These are phyloP conservation scores for Lissonota sp. DNA, from an alignment of 2,888 invertebrate species.

Conservation along the genomic window DNA sequence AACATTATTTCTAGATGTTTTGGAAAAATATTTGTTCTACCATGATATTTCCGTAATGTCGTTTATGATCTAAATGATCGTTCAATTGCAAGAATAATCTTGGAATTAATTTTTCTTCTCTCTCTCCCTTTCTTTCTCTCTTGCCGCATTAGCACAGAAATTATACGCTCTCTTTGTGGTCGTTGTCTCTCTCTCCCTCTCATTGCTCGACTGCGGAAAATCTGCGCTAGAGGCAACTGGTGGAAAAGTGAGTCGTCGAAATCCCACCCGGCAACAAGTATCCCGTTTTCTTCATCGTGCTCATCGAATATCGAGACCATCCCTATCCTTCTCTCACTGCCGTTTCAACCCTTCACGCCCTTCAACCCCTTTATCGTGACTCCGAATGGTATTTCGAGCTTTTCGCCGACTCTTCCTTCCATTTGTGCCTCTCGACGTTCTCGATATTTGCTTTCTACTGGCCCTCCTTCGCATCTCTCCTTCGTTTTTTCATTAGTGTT, in stretches of 20 bases:
- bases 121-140: not conserved
- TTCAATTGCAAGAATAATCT: too few relatives aligned
- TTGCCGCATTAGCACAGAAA: not conserved
- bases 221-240: constrained; percentile 41
- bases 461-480: too few relatives aligned
- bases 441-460: too few relatives aligned
- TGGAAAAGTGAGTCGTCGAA: constrained; percentile 51
- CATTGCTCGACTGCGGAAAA: not conserved
- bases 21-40: too few relatives aligned
- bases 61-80: too few relatives aligned
- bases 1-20: too few relatives aligned
- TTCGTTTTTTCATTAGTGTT: too few relatives aligned
- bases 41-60: too few relatives aligned
- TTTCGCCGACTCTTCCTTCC: constrained; percentile 23
- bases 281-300: constrained; percentile 45
- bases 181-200: not conserved
- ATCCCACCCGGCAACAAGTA: constrained; percentile 51
- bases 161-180: not conserved
- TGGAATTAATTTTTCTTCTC: not conserved
- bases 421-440: too few relatives aligned
- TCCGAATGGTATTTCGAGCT: constrained; percentile 48
- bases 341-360: constrained; percentile 28
- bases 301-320: constrained; percentile 49
- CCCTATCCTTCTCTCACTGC: constrained; percentile 1
- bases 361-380: constrained; percentile 44